These are phyloP conservation scores for Geococcyx californianus DNA, from an alignment of 2,113 vertebrate species.

Conservation along the genomic window DNA sequence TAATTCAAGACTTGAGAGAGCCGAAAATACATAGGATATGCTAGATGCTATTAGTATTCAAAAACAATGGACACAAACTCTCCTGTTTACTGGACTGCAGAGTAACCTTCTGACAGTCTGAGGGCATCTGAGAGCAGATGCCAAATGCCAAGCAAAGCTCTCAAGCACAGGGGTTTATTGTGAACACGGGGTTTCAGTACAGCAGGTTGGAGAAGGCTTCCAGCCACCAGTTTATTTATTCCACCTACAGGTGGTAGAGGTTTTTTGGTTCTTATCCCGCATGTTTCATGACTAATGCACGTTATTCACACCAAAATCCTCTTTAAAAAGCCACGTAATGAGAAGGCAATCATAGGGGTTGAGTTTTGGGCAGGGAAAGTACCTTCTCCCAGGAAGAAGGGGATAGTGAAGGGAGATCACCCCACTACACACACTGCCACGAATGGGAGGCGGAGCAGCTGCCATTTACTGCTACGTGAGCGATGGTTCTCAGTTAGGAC, in stretches of 20 bases:
- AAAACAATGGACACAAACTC: conserved; percentile 38
- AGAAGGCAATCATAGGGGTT: fast-evolving
- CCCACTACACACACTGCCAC: background rate
- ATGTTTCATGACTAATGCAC: background rate
- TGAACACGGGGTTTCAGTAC: background rate
- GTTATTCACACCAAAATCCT: fast-evolving
- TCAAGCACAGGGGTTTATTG: background rate
- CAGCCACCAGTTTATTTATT: background rate
- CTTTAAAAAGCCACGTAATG: background rate
- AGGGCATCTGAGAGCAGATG: background rate
- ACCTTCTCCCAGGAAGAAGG: background rate
- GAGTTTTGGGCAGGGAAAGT: background rate
- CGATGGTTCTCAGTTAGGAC: background rate
- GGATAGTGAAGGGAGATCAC: background rate
- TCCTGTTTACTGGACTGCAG: background rate
- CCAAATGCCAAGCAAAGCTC: fast-evolving
- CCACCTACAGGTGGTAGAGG: background rate
- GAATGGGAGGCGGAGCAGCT: background rate
- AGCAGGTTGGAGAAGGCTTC: background rate
- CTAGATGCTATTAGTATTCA: conserved; percentile 28
- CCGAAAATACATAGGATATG: conserved; percentile 47
- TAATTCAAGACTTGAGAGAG: conserved; percentile 59
- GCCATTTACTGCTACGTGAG: background rate
- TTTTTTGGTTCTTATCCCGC: fast-evolving
- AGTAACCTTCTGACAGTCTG: background rate